Base-by-base conservation (phyloP, 1,140 invertebrate species). In the Spodoptera frugiperda region DNA sequence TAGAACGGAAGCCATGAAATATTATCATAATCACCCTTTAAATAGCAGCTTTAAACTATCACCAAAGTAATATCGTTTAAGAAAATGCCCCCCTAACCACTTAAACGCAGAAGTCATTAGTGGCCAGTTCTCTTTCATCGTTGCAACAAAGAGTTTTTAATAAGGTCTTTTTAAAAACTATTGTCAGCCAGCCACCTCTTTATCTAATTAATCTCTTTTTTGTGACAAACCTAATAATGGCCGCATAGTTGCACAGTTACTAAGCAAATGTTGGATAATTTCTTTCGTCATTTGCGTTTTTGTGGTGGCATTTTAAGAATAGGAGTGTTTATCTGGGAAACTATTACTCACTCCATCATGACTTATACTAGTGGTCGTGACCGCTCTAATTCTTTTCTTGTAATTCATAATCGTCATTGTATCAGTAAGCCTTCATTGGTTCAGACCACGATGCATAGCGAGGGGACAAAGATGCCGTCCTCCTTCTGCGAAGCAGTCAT, bases 61-160 rank as follows among this genome's bases (percentile, higher is more conserved):
- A 33, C 14, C 44, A 59, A 59, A 72, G 44, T 17, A 19, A 21
- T 49, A 73, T 44, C 21, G 46, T 73, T 73, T 73, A 73, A 73
- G 55, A 49, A 49, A 73, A 73, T 73, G 55, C 15, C 71, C 71
- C 70, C 1, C 17, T 11, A 73, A 73, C 70, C 59, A 59, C 59
- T 73, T 55, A 49, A 70, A 73, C 55, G 21, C 30, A 73, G 48
- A 73, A 59, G 17, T 21, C 71, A 73, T 73, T 73, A 73, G 71
- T 55, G 53, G 33, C 46, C 54, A 55, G 71, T 51, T 39, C 54
- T 46, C 54, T 33, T 51, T 25, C 39, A 59, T 17, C 4, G 19
- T 33, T 39, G 6, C 33, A 25, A 73, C 54, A 73, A 61, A 73
- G 55, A 61, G 71, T 4, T 17, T 67, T 11, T 14, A 55, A 71